These are phyloP conservation scores for Pseudoips prasinana DNA, from an alignment of 2,888 invertebrate genomes.

Conservation along the genomic window DNA sequence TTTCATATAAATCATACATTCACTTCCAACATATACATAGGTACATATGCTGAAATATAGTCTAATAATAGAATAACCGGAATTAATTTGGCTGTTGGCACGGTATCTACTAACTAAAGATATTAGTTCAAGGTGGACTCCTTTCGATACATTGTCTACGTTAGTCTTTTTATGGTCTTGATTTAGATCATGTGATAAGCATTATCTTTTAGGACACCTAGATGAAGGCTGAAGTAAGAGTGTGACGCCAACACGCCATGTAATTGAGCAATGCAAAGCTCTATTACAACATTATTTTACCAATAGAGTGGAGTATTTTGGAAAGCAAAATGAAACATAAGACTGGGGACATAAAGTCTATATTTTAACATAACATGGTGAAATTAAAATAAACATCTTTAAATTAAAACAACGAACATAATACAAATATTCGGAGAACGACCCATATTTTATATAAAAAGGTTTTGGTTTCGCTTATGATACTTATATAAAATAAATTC, in stretches of 20 bases:
- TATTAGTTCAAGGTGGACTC: constrained; percentile 36
- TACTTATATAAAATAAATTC: too few species aligned
- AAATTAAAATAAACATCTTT: constrained; percentile 79
- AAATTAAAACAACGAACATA: constrained; percentile 78
- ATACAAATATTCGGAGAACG: constrained; percentile 54
- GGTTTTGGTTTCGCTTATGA: too few species aligned
- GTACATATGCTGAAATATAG: background rate
- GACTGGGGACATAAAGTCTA: constrained; percentile 76
- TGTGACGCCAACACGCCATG: too few species aligned
- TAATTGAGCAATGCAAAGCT: too few species aligned
- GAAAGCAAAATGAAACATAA: constrained; percentile 36
- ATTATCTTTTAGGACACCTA: too few species aligned
- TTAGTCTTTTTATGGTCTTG: constrained; percentile 11
- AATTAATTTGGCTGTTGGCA: constrained; percentile 23
- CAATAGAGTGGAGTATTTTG: too few species aligned
- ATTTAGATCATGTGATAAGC: constrained; percentile 2
- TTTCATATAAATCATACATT: too few species aligned
- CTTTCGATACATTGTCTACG: constrained; percentile 34
- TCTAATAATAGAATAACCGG: constrained; percentile 12
- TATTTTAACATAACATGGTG: constrained; percentile 78
- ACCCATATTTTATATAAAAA: constrained; percentile 16
- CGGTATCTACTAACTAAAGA: constrained; percentile 5
- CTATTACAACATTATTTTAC: too few species aligned
- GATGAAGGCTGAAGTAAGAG: too few species aligned
- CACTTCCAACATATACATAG: too few species aligned